These are phyloP conservation scores for Connochaetes taurinus DNA, from an alignment of 2,113 vertebrate genomes.

Conservation along the genomic window DNA sequence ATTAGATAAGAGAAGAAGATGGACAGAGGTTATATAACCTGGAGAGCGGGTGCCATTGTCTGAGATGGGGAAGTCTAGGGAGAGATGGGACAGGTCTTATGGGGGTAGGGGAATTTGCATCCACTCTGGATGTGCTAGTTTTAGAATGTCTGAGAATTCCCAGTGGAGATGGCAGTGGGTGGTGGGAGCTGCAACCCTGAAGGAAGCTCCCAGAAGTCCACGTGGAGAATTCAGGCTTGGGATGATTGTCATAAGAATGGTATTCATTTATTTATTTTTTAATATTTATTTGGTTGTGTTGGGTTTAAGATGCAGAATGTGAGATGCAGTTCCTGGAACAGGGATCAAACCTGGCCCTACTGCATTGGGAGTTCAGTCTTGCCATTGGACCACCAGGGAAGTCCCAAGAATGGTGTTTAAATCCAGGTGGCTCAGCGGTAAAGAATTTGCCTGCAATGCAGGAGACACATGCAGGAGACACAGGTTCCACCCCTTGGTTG, in stretches of 20 bases:
- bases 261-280: background rate
- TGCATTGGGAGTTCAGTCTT: background rate
- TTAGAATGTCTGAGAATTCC: too few relatives aligned
- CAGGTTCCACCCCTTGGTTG: background rate
- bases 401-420: background rate
- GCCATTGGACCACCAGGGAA: background rate
- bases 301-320: background rate
- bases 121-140: background rate
- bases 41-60: too few relatives aligned
- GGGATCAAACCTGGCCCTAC: background rate
- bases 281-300: background rate
- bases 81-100: too few relatives aligned
- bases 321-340: background rate
- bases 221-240: background rate
- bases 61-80: background rate
- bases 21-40: background rate
- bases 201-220: background rate
- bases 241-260: too few relatives aligned
- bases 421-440: background rate
- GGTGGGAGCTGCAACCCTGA: background rate
- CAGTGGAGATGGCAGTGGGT: background rate
- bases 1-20: too few relatives aligned
- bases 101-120: background rate
- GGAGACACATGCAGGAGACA: background rate
- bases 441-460: background rate